A percentile compares a stretch with the other conserved stretches of the same genome.
Evolutionary conservation across 2,888 invertebrate genomes (phyloP).

Genomic region (Hirtodrosophila confusa): DNA sequence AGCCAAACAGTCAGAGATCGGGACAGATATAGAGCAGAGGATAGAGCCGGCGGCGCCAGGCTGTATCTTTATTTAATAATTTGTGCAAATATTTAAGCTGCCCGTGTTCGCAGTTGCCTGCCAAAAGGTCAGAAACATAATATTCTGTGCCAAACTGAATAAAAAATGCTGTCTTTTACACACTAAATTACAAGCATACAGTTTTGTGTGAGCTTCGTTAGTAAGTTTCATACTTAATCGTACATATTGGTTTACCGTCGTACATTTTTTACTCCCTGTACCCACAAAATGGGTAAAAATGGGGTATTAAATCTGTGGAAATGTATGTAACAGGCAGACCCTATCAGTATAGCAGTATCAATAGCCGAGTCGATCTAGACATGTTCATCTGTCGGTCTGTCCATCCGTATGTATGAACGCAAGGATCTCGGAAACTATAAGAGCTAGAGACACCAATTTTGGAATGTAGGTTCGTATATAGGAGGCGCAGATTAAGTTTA

Average conservation of each 20-base stretch:
- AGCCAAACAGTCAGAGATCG: constrained; percentile 45
- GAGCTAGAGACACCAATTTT: too few species aligned
- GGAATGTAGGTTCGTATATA: too few species aligned
- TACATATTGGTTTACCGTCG: neutral
- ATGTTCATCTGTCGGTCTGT: too few species aligned
- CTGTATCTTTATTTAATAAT: constrained; percentile 56
- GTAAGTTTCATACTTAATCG: constrained; percentile 20
- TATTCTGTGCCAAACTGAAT: constrained; percentile 27
- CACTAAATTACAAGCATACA: neutral
- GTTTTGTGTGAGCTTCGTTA: constrained; percentile 8
- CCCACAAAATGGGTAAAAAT: too few species aligned
- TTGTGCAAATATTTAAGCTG: constrained; percentile 65
- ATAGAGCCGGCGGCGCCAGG: constrained; percentile 2
- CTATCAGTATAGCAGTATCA: too few species aligned
- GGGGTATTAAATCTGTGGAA: too few species aligned
- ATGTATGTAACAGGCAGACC: too few species aligned
- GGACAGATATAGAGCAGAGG: constrained; percentile 15
- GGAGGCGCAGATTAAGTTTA: too few species aligned
- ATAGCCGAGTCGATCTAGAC: too few species aligned
- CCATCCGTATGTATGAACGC: too few species aligned
- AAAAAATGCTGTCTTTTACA: constrained; percentile 11
- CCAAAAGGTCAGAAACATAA: constrained; percentile 1
- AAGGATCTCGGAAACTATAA: too few species aligned
- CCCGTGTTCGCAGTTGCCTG: constrained; percentile 9
- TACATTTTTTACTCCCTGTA: constrained; percentile 1